Percentiles rank a stretch among this genome's conserved stretches.
These are phyloP conservation scores for Heliconius aoede DNA, from an alignment of 2,888 invertebrate species.

Conservation along the genomic window DNA sequence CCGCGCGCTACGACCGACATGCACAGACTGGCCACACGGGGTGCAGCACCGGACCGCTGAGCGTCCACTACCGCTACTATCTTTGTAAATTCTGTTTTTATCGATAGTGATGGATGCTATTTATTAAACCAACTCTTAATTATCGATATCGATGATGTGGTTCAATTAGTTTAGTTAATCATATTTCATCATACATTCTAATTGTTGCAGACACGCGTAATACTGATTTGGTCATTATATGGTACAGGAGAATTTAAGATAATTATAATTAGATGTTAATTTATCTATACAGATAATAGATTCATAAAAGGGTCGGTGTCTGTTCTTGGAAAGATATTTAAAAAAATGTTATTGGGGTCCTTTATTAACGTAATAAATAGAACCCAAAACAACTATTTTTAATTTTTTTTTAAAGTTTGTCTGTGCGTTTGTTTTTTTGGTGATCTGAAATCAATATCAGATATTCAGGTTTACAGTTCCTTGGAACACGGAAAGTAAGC, in stretches of 20 bases:
- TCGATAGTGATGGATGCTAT: constrained; percentile 66
- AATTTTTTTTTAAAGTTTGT: too few species aligned
- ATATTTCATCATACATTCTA: constrained; percentile 39
- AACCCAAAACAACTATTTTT: too few species aligned
- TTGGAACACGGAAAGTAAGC: too few species aligned
- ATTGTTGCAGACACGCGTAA: constrained; percentile 41
- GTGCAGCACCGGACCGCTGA: constrained; percentile 28
- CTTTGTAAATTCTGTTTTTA: constrained; percentile 53
- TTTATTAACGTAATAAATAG: too few species aligned
- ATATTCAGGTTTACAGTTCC: too few species aligned
- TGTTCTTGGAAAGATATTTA: too few species aligned
- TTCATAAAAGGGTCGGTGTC: too few species aligned
- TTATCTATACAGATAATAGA: too few species aligned
- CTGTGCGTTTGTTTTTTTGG: too few species aligned
- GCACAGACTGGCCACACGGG: constrained; percentile 63
- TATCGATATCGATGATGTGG: constrained; percentile 74
- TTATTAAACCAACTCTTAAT: constrained; percentile 55
- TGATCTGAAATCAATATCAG: too few species aligned
- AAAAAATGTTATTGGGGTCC: too few species aligned
- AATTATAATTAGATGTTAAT: constrained; percentile 39
- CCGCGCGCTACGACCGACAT: constrained; percentile 68
- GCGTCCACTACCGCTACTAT: constrained; percentile 45
- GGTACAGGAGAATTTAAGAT: constrained; percentile 23
- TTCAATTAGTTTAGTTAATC: constrained; percentile 50
- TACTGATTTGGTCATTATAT: constrained; percentile 31